Conservation (phyloP, 2,888 invertebrate species). For the Nomada hirtipes region DNA sequence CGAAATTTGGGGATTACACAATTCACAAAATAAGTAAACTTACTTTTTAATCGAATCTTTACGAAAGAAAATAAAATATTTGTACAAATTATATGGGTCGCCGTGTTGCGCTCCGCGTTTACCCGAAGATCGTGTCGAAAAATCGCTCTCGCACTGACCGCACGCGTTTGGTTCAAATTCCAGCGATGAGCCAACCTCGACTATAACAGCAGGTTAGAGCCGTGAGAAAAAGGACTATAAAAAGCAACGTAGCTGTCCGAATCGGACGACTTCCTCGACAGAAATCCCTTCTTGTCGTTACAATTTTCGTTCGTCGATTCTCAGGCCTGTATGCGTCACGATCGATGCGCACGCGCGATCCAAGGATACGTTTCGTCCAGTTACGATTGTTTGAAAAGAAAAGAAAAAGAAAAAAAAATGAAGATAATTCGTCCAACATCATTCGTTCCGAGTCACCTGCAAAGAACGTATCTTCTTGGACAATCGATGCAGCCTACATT, state of each 20-base stretch:
- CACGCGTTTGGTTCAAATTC: constrained; percentile 54
- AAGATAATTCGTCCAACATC: no score
- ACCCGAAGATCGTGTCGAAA: constrained; percentile 30
- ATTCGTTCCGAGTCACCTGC: no score
- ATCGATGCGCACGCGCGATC: neutral
- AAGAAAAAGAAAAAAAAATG: no score
- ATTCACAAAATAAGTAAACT: constrained; percentile 57
- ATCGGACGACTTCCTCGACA: constrained; percentile 31
- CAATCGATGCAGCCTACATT: no score
- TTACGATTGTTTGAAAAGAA: neutral
- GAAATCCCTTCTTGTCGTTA: constrained; percentile 40
- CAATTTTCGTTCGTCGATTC: constrained; percentile 54
- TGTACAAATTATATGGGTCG: constrained; percentile 55
- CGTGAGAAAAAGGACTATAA: constrained; percentile 50
- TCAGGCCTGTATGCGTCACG: constrained; percentile 23
- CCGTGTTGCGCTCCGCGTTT: constrained; percentile 38
- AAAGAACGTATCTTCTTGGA: no score
- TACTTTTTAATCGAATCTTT: constrained; percentile 56
- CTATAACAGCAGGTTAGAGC: constrained; percentile 49
- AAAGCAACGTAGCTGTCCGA: constrained; percentile 56
- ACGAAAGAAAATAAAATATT: constrained; percentile 54
- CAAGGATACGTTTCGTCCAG: constrained; percentile 1
- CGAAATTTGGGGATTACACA: constrained; percentile 37
- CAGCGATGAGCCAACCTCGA: constrained; percentile 43
- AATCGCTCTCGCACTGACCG: constrained; percentile 37